Percentiles rank a stretch among this genome's conserved stretches.
phyloP scores from a whole-genome alignment of 2,888 invertebrate species.

The Sylvicola cinctus region DNA sequence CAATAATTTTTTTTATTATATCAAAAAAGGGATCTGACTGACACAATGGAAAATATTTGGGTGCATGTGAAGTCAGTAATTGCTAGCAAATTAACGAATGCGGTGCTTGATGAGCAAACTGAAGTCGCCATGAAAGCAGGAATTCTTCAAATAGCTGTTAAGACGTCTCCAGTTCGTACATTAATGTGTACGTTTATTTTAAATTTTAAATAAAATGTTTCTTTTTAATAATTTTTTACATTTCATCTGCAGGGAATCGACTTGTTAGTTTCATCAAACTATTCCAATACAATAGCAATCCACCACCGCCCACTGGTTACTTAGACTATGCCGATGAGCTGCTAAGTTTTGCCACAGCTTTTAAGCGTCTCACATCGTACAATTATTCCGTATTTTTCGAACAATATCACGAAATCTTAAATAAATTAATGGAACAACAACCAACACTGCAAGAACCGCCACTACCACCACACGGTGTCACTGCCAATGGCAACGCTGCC shows the following conservation, averaged over 20 bases:
- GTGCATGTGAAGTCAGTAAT: slow-evolving; percentile 20
- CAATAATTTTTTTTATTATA: slow-evolving; percentile 1
- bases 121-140: slow-evolving; percentile 17
- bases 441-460: no score
- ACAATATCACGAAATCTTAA: slow-evolving; percentile 19
- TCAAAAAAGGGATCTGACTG: slow-evolving; percentile 15
- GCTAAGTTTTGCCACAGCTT: slow-evolving; percentile 17
- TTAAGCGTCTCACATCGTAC: slow-evolving; percentile 21
- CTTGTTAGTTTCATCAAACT: slow-evolving; percentile 19
- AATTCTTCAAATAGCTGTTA: slow-evolving; percentile 16
- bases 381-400: slow-evolving; percentile 25
- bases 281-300: slow-evolving; percentile 13
- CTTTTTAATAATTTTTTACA: not conserved
- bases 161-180: slow-evolving; percentile 17
- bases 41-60: slow-evolving; percentile 17
- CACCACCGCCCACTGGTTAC: slow-evolving; percentile 20
- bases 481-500: no score
- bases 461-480: no score
- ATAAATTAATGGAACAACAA: slow-evolving; percentile 5
- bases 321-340: slow-evolving; percentile 20
- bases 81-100: slow-evolving; percentile 14
- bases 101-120: slow-evolving; percentile 13
- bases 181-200: slow-evolving; percentile 18
- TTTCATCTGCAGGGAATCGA: slow-evolving; percentile 16
- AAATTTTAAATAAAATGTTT: not conserved